Percentiles rank a stretch among this genome's conserved stretches.
Evolutionary conservation across 2,888 invertebrate species (phyloP).

Genomic region (Sturmia bella): DNA sequence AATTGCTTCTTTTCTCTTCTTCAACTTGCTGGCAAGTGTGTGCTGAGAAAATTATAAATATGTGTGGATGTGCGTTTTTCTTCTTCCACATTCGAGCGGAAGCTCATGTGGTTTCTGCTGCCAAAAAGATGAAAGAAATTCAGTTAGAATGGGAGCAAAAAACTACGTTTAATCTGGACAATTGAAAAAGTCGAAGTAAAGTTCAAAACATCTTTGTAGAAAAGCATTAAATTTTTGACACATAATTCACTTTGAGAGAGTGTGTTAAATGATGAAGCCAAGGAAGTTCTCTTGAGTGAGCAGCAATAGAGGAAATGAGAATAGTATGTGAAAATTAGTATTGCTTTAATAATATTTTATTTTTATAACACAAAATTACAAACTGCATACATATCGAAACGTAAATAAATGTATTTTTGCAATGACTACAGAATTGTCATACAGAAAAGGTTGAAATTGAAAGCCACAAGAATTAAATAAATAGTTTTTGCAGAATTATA

Average conservation of each 20-base stretch:
- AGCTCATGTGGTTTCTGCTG: constrained; percentile 51
- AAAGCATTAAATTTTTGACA: constrained; percentile 56
- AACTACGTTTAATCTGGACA: constrained; percentile 5
- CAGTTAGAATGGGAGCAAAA: neutral
- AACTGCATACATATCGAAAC: too few species aligned
- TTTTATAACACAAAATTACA: too few species aligned
- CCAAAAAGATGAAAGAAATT: constrained; percentile 31
- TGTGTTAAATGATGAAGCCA: constrained; percentile 58
- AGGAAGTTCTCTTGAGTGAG: constrained; percentile 42
- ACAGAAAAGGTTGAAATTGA: too few species aligned
- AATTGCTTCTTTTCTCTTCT: constrained; percentile 1
- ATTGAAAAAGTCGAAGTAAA: constrained; percentile 30
- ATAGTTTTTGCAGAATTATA: too few species aligned
- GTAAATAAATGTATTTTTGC: too few species aligned
- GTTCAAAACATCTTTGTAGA: constrained; percentile 8
- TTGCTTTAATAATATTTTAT: neutral
- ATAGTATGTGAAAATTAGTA: neutral
- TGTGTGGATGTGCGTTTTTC: neutral
- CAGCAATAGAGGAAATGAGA: constrained; percentile 34
- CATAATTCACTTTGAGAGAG: constrained; percentile 51
- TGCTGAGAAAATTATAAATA: neutral
- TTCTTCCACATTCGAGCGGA: constrained; percentile 33
- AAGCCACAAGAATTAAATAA: too few species aligned
- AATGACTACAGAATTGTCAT: too few species aligned
- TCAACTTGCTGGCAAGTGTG: constrained; percentile 2